Percentiles rank a stretch among this genome's conserved stretches.
phyloP scores from a whole-genome alignment of 2,113 vertebrate genomes.

The Scalopus aquaticus region DNA sequence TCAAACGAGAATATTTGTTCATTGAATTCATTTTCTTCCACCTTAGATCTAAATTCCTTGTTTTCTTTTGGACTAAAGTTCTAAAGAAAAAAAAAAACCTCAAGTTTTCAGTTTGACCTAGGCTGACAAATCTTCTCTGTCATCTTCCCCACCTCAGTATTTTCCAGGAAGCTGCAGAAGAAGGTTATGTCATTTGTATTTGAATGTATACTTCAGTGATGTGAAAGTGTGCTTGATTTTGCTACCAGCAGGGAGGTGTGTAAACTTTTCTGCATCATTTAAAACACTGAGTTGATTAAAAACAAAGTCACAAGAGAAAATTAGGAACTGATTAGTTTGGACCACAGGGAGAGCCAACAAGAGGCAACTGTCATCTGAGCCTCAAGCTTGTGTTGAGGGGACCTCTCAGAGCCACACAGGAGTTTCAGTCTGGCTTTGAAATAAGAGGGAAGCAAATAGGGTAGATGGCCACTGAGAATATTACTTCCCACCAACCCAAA shows the following conservation, averaged over 20 bases:
- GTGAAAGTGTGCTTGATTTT: slow-evolving; percentile 32
- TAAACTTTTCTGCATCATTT: not conserved
- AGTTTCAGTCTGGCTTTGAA: not conserved
- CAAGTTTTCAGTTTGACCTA: slow-evolving; percentile 16
- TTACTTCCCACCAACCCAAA: not conserved
- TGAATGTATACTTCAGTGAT: not conserved
- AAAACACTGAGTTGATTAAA: not conserved
- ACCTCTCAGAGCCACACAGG: not conserved
- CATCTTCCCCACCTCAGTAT: not conserved
- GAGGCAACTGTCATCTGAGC: not conserved
- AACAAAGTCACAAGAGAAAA: not conserved
- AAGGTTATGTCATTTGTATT: slow-evolving; percentile 1
- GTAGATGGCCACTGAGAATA: not conserved
- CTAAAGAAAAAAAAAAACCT: not conserved
- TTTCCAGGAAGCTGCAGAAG: not conserved
- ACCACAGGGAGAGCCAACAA: not conserved
- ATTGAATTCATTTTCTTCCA: not conserved
- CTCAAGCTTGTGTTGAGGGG: not conserved
- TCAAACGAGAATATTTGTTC: slow-evolving; percentile 21
- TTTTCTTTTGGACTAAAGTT: not conserved
- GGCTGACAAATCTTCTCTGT: not conserved
- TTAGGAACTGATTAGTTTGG: not conserved
- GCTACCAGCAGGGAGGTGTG: not conserved
- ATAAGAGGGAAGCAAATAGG: not conserved
- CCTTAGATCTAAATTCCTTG: not conserved